Evolutionary conservation across 2,888 invertebrate species (phyloP), one percentile per base, ranked within the genome.

Genomic region (Synanthedon andrenaeformis): DNA sequence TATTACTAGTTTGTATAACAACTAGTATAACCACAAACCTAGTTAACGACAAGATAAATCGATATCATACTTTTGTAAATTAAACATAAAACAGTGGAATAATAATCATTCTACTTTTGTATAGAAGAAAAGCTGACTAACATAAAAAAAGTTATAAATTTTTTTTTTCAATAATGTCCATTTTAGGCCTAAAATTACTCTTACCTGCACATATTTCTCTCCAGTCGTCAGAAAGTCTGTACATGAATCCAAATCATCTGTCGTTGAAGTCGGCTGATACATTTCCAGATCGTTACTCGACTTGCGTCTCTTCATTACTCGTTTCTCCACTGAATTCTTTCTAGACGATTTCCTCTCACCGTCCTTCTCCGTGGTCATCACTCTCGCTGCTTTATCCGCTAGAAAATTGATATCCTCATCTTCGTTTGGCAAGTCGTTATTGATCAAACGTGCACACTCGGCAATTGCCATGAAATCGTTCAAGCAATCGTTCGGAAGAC

Each of bases 181-280:
- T 19, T 19, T 19, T 19, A 28, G 3, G 10, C 35, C 10, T 35
- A 35, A 35, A 35, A 35, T 10, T 35, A 35, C 10, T 35, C 35
- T 35, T 10, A 86, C 86, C 82, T 86, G 85, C 0, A 83, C 80
- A 74, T 84, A 87, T 68, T 83, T 85, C 3, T 84, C 86, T 3
- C 70, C 79, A 1, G 67, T 72, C 0, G 68, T 67, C 54, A 85
- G 59, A 53, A 84, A 84, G 52, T 82, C 82, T 0, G 76, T 56
- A 52, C 80, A 82, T 1, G 65, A 64, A 55, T 82, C 85, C 59
- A 85, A 65, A 62, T 87, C 87, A 59, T 84, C 86, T 0, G 86
- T 87, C 0, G 87, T 87, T 0, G 87, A 87, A 0, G 82, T 82
- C 0, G 87, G 87, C 58, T 86, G 87, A 54, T 85, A 84, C 82